A percentile compares a stretch with the other conserved stretches of the same genome.
Evolutionary conservation across 1,140 invertebrate genomes (phyloP).

Genomic region (Bradynema listronoti): DNA sequence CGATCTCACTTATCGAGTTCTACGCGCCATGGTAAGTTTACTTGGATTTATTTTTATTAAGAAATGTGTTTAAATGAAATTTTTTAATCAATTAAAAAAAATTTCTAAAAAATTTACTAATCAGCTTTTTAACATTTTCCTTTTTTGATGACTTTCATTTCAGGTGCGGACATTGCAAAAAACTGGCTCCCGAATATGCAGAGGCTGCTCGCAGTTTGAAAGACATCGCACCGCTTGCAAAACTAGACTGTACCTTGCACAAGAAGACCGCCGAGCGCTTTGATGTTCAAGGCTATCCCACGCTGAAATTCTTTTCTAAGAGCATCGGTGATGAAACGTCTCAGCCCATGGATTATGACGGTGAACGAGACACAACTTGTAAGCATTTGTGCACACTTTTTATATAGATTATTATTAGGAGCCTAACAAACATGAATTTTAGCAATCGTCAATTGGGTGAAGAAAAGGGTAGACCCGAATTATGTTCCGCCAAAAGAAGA

Average conservation of each 20-base stretch:
- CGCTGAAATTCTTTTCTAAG: conserved; percentile 51
- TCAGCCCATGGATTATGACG: conserved; percentile 49
- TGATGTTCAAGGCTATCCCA: conserved; percentile 57
- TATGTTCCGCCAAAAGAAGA: conserved; percentile 63
- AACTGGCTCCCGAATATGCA: conserved; percentile 84
- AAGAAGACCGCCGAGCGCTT: conserved; percentile 49
- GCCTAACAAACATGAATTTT: conserved; percentile 14
- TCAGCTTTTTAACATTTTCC: conserved; percentile 7
- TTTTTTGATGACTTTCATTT: conserved; percentile 14
- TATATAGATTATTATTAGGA: conserved; percentile 23
- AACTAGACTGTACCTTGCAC: conserved; percentile 57
- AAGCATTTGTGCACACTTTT: conserved; percentile 20
- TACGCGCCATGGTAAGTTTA: conserved; percentile 48
- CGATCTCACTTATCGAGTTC: conserved; percentile 40
- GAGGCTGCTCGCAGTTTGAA: conserved; percentile 82
- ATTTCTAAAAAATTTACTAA: conserved; percentile 2
- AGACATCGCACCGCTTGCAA: conserved; percentile 69
- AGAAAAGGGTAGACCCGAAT: conserved; percentile 50
- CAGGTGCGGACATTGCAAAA: conserved; percentile 56
- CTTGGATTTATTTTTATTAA: not conserved
- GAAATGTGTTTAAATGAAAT: not conserved
- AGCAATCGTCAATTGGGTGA: conserved; percentile 55
- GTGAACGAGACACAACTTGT: conserved; percentile 50
- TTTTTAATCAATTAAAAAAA: not conserved
- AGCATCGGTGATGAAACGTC: not conserved